Conservation (phyloP, 2,797 vertebrate species). For the Aselliscus stoliczkanus region DNA sequence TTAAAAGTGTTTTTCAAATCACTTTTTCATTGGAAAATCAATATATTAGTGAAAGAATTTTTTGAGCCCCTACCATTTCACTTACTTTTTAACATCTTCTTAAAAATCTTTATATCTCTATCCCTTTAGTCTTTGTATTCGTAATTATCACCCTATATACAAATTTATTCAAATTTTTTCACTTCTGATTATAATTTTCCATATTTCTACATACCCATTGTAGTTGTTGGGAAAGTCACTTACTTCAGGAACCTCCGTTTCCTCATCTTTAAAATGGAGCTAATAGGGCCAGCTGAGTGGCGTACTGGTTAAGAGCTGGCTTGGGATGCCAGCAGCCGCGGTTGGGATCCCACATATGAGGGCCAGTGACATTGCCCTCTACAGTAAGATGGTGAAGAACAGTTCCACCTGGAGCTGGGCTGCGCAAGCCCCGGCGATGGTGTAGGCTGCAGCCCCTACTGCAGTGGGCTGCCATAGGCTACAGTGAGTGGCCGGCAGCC, state of each 20-base stretch:
- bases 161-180: not conserved
- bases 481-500: too few relatives aligned
- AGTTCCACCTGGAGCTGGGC: too few relatives aligned
- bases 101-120: not conserved
- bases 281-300: not conserved
- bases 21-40: slow-evolving; percentile 22
- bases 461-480: too few relatives aligned
- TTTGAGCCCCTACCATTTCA: not conserved
- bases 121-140: not conserved
- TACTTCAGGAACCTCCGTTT: not conserved
- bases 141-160: not conserved
- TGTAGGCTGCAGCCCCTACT: too few relatives aligned
- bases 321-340: too few relatives aligned
- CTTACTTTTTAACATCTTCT: not conserved
- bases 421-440: too few relatives aligned
- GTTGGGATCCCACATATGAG: too few relatives aligned
- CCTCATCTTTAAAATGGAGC: not conserved
- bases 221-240: not conserved
- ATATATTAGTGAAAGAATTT: not conserved
- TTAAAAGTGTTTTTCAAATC: not conserved
- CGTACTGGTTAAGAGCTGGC: too few relatives aligned
- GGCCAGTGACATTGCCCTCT: too few relatives aligned
- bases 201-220: too few relatives aligned
- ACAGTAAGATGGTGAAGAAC: too few relatives aligned
- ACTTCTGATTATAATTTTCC: not conserved